Conservation (phyloP, 2,888 invertebrate species). For the Exephanes ischioxanthus region DNA sequence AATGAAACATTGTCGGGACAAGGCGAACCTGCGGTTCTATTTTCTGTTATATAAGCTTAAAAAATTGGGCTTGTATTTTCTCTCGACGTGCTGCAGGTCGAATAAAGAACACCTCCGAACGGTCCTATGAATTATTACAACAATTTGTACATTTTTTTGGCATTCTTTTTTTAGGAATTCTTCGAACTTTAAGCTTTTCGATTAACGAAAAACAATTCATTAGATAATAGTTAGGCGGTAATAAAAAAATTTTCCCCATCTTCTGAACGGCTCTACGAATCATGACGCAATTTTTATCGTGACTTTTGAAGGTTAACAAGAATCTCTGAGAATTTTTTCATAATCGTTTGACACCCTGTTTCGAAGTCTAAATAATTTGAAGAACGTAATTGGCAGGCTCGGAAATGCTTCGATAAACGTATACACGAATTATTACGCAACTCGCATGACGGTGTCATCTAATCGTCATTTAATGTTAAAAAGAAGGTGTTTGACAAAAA, state of each 20-base stretch:
- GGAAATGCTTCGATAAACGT: background rate
- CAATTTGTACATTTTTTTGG: too few relatives aligned
- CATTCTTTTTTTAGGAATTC: background rate
- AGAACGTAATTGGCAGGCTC: background rate
- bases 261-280: background rate
- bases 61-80: background rate
- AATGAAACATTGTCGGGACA: conserved; percentile 27
- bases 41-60: conserved; percentile 28
- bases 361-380: background rate
- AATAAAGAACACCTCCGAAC: background rate
- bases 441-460: background rate
- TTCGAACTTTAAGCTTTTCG: background rate
- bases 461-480: background rate
- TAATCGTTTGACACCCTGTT: background rate
- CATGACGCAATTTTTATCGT: background rate
- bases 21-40: conserved; percentile 4
- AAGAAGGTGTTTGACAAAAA: background rate
- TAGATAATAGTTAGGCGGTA: too few relatives aligned
- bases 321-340: background rate
- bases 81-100: background rate
- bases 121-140: background rate
- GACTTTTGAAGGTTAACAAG: background rate
- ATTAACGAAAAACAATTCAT: background rate
- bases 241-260: background rate
- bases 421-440: background rate